Evolutionary conservation across 2,888 invertebrate species (phyloP), one percentile per base, ranked within the genome.

Genomic region (Athetis lepigone): DNA sequence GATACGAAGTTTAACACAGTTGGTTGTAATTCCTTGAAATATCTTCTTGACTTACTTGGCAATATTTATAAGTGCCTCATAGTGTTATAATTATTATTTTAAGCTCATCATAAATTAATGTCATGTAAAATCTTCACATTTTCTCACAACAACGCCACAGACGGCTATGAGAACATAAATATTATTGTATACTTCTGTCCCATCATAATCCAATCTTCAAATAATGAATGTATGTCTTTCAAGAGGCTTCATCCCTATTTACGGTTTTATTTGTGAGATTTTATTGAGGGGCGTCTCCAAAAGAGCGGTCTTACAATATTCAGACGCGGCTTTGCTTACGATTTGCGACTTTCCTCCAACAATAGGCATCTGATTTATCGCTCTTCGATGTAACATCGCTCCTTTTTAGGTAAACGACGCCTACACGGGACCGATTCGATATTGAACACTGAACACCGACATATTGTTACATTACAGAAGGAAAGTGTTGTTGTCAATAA

Each of bases 341-440:
- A 87, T 86, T 88, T 88, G 86, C 82, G 86, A 87, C 84, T 86
- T 88, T 85, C 67, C 81, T 71, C 77, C 83, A 79, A 90, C 89
- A 88, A 89, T 89, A 83, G 85, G 83, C 71, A 75, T 70, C 85
- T 89, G 89, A 89, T 89, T 90, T 89, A 89, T 90, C 82, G 87
- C 60, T 79, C 73, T 77, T 80, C 78, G 85, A 82, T 81, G 86
- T 83, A 81, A 84, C 87, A 82, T 78, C 83, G 83, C 65, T 82
- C 85, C 86, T 83, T 85, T 87, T 87, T 84, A 75, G 82, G 85
- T 80, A 83, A 84, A 82, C 70, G 81, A 80, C 81, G 84, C 84
- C 84, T 83, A 86, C 82, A 84, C 82, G 76, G 73, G 79, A 78
- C 75, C 81, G 71, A 78, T 80, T 83, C 78, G 78, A 81, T 83